Evolutionary conservation across 2,797 vertebrate species (phyloP).

Genomic region (Eleutherodactylus coqui): DNA sequence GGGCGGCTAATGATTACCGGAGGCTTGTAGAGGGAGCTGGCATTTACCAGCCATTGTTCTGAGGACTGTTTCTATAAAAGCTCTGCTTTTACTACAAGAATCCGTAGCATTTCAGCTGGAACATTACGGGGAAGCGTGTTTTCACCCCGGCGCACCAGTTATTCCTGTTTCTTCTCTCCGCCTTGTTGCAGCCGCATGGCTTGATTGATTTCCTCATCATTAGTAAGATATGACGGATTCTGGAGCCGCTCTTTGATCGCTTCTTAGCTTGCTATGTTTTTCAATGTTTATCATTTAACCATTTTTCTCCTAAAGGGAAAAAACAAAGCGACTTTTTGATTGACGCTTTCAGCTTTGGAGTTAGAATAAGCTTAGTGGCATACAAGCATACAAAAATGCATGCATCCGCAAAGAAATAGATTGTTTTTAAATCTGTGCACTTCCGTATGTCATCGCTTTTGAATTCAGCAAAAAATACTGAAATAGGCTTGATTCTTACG

Average conservation of each 20-base stretch:
- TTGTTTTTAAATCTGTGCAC: no score
- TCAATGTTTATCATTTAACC: neutral
- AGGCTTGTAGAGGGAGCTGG: slow-evolving; percentile 35
- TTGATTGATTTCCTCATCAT: slow-evolving; percentile 18
- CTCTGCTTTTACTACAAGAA: slow-evolving; percentile 39
- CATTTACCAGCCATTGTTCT: slow-evolving; percentile 57
- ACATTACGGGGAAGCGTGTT: slow-evolving; percentile 32
- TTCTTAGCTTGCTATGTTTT: neutral
- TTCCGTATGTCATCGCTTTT: no score
- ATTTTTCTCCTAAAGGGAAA: neutral
- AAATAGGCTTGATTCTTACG: no score
- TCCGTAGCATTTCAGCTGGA: slow-evolving; percentile 20
- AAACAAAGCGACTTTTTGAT: neutral
- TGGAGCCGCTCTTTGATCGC: neutral
- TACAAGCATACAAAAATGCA: no score
- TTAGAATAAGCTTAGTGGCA: no score
- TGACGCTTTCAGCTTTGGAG: no score
- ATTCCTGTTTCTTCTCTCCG: slow-evolving; percentile 6
- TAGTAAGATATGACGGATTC: neutral
- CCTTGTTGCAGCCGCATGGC: neutral
- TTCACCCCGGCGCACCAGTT: slow-evolving; percentile 4
- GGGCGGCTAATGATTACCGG: slow-evolving; percentile 50
- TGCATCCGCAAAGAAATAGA: no score
- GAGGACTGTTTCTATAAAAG: slow-evolving; percentile 42
- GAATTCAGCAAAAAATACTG: no score